These are phyloP conservation scores for Heliconius erato DNA, from an alignment of 2,888 invertebrate genomes.

Conservation along the genomic window DNA sequence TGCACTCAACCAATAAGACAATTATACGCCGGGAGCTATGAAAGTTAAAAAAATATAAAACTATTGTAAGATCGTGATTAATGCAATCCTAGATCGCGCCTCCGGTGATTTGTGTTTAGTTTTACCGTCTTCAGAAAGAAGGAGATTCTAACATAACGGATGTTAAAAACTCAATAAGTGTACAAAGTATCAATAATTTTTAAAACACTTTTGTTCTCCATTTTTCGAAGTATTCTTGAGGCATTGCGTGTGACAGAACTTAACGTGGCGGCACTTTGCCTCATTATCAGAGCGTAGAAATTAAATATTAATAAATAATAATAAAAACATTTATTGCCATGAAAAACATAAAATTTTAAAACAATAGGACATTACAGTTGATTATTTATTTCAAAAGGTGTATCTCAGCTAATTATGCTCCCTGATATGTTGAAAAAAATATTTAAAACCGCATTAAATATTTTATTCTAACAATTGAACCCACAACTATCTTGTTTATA, in stretches of 20 bases:
- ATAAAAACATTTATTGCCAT: no score
- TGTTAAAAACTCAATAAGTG: neutral
- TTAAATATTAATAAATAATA: neutral
- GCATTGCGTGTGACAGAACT: neutral
- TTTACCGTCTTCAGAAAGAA: neutral
- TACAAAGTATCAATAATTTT: no score
- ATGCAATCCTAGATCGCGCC: constrained; percentile 4
- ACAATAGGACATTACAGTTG: no score
- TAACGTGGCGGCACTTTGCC: neutral
- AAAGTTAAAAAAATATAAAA: neutral
- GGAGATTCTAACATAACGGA: neutral
- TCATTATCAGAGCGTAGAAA: neutral
- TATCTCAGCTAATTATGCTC: no score
- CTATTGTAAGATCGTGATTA: neutral
- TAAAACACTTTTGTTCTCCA: neutral
- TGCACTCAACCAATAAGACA: neutral
- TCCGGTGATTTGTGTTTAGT: constrained; percentile 1
- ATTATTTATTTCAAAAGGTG: no score
- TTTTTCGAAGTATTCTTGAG: neutral
- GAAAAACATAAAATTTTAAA: no score
- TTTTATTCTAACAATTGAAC: no score
- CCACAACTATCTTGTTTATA: no score
- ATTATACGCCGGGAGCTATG: neutral
- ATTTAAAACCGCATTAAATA: no score
- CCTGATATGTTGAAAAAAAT: no score